These are phyloP conservation scores for Parauchenoglanis ngamensis DNA, from an alignment of 2,797 vertebrate species.

Conservation along the genomic window DNA sequence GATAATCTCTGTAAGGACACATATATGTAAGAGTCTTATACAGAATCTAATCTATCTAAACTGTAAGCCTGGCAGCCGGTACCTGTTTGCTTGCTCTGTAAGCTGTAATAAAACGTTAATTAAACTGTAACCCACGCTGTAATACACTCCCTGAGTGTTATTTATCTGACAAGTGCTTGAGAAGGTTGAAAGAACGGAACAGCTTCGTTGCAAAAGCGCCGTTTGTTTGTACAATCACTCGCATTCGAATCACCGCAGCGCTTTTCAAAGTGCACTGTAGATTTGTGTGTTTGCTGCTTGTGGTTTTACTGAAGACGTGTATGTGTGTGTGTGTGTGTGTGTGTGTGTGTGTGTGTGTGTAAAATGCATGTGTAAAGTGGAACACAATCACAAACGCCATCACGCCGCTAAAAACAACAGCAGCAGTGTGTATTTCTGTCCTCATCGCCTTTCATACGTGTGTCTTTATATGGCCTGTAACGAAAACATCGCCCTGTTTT, in stretches of 20 bases:
- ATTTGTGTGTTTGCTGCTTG: constrained; percentile 44
- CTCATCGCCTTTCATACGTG: neutral
- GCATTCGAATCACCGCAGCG: constrained; percentile 32
- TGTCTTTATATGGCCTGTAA: neutral
- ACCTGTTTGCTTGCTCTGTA: neutral
- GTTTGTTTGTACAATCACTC: constrained; percentile 13
- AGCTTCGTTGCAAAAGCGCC: constrained; percentile 11
- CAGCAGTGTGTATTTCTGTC: constrained; percentile 16
- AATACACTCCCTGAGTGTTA: neutral
- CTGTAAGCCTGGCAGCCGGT: neutral
- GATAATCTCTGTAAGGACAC: neutral
- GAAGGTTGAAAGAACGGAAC: neutral
- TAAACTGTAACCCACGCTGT: neutral
- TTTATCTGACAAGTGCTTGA: neutral
- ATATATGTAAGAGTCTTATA: neutral
- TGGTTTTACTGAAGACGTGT: constrained; percentile 38
- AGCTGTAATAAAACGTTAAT: neutral
- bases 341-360: neutral
- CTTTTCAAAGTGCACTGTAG: constrained; percentile 37
- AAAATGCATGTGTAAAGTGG: constrained; percentile 28
- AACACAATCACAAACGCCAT: constrained; percentile 22
- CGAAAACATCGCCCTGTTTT: neutral
- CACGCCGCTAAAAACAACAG: constrained; percentile 22
- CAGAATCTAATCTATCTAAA: neutral
- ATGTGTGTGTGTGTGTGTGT: neutral